Percentiles rank a stretch among this genome's conserved stretches.
Conservation (phyloP, 2,888 invertebrate genomes). For the Muschampia plurimacula region DNA sequence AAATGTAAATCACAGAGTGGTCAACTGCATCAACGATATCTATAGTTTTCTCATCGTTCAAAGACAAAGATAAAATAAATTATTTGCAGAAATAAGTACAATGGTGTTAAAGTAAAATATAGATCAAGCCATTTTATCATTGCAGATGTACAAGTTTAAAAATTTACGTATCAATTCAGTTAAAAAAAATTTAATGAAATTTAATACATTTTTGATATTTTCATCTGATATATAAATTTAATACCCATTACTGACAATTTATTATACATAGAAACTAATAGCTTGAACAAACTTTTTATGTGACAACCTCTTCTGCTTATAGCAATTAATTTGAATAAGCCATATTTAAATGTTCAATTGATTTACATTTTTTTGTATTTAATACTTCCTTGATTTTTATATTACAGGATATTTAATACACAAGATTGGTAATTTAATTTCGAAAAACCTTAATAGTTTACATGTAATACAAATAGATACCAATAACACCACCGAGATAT, state of each 20-base stretch:
- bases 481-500: constrained; percentile 5
- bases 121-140: too few relatives aligned
- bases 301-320: background rate
- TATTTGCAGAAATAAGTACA: too few relatives aligned
- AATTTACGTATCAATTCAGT: too few relatives aligned
- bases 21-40: constrained; percentile 7
- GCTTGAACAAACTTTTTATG: background rate
- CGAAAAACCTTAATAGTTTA: background rate
- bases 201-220: too few relatives aligned
- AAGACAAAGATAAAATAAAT: background rate
- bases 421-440: background rate
- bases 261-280: background rate
- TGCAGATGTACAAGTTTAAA: too few relatives aligned
- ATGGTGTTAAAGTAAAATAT: too few relatives aligned
- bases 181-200: too few relatives aligned
- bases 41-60: background rate
- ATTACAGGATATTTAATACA: background rate
- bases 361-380: background rate
- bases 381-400: background rate
- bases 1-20: constrained; percentile 30
- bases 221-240: too few relatives aligned
- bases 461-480: background rate
- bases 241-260: too few relatives aligned
- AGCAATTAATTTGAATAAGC: too few relatives aligned
- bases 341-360: too few relatives aligned